Conservation (phyloP, 2,888 invertebrate species). For the Drosophila rubida region DNA sequence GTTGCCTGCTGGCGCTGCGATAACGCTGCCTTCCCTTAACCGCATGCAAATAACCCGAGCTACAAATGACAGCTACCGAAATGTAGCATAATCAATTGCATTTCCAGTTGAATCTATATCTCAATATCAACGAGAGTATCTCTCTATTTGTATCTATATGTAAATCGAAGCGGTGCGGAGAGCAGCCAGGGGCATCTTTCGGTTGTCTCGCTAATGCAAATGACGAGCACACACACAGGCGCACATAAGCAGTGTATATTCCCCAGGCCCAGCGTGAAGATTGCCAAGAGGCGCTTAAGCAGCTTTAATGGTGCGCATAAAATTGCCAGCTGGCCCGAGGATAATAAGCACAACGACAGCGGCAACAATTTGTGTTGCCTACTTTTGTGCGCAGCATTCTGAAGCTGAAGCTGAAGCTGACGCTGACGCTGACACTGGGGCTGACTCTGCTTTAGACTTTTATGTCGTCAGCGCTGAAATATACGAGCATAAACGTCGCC, state of each 20-base stretch:
- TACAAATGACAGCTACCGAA: slow-evolving; percentile 19
- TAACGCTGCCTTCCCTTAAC: slow-evolving; percentile 44
- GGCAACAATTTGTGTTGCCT: slow-evolving; percentile 53
- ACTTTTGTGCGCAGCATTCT: slow-evolving; percentile 54
- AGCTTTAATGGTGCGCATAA: slow-evolving; percentile 72
- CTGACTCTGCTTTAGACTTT: slow-evolving; percentile 16
- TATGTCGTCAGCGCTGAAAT: slow-evolving; percentile 18
- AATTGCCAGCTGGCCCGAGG: slow-evolving; percentile 50
- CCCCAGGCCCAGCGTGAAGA: slow-evolving; percentile 16
- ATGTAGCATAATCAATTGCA: slow-evolving; percentile 56
- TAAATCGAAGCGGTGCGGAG: not conserved
- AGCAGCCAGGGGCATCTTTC: slow-evolving; percentile 33
- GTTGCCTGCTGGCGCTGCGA: slow-evolving; percentile 49
- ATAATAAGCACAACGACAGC: slow-evolving; percentile 26
- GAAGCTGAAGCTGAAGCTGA: too few species aligned
- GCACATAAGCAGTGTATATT: not conserved
- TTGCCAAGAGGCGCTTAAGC: slow-evolving; percentile 64
- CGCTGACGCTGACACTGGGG: too few species aligned
- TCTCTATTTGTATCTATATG: slow-evolving; percentile 9
- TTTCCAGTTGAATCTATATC: slow-evolving; percentile 12
- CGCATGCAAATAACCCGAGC: slow-evolving; percentile 40
- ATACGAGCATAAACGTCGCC: slow-evolving; percentile 40
- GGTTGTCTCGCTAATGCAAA: slow-evolving; percentile 54
- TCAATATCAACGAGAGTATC: not conserved
- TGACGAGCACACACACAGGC: slow-evolving; percentile 9